Conservation (phyloP, 2,797 vertebrate genomes). For the Lates japonicus region DNA sequence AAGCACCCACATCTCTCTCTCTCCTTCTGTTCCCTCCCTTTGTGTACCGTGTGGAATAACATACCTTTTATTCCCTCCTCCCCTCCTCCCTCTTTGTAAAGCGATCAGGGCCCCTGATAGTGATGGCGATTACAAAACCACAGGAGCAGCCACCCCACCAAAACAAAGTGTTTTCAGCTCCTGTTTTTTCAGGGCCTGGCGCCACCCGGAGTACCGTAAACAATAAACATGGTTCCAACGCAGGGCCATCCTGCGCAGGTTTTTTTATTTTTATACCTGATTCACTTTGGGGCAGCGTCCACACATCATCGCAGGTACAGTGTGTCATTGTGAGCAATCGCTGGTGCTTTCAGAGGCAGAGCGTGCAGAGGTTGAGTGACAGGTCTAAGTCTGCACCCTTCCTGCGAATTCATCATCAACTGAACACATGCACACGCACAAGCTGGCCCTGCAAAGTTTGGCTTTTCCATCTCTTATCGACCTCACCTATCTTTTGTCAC, state of each 20-base stretch:
- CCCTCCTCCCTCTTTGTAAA: conserved; percentile 56
- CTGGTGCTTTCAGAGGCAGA: conserved; percentile 74
- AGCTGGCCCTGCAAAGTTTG: conserved; percentile 1
- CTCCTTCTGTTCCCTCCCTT: conserved; percentile 56
- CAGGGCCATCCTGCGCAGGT: conserved; percentile 5
- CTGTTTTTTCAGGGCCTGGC: conserved; percentile 85
- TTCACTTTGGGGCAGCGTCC: conserved; percentile 15
- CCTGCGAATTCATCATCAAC: conserved; percentile 77
- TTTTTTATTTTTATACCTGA: conserved; percentile 27
- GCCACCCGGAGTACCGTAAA: conserved; percentile 86
- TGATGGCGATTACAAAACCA: conserved; percentile 76
- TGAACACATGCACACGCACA: conserved; percentile 32
- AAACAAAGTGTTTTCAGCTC: conserved; percentile 87
- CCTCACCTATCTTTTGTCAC: conserved; percentile 61
- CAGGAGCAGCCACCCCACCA: conserved; percentile 78
- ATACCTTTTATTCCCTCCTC: conserved; percentile 65
- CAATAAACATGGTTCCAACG: conserved; percentile 83
- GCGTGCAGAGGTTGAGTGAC: conserved; percentile 71
- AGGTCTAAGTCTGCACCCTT: conserved; percentile 69
- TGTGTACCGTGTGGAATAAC: conserved; percentile 80
- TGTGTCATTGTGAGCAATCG: conserved; percentile 73
- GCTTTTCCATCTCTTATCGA: conserved; percentile 30
- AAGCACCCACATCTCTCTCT: conserved; percentile 73
- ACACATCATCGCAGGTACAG: conserved; percentile 66
- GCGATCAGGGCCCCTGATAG: conserved; percentile 85